Conservation (phyloP, 2,797 vertebrate genomes). For the Sebastes hubbsi region DNA sequence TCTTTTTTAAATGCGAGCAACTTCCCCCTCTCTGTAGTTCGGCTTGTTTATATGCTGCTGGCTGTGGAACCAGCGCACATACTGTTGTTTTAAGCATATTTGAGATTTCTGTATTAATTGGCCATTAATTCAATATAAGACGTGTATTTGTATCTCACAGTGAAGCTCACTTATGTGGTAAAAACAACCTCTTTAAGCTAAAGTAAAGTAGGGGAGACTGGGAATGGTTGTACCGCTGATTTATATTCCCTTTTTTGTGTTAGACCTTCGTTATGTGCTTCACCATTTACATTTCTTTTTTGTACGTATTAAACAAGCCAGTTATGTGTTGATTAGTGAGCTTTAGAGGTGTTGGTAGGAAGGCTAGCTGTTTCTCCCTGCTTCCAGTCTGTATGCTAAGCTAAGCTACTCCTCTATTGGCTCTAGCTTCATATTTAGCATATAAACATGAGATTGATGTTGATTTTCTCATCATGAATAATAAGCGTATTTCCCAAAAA, state of each 20-base stretch:
- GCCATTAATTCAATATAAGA: conserved; percentile 9
- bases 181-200: conserved; percentile 1
- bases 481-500: not conserved
- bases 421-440: not conserved
- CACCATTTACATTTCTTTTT: not conserved
- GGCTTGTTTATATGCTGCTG: conserved; percentile 26
- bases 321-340: too few relatives aligned
- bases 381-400: not conserved
- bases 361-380: too few relatives aligned
- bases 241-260: not conserved
- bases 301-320: too few relatives aligned
- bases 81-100: conserved; percentile 18
- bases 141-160: conserved; percentile 13
- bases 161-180: not conserved
- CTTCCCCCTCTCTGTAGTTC: not conserved
- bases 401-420: not conserved
- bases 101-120: conserved; percentile 40
- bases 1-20: not conserved
- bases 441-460: not conserved
- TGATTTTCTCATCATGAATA: not conserved
- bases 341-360: not conserved
- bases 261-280: not conserved
- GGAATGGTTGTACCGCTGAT: not conserved
- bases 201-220: not conserved
- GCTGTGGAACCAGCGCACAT: conserved; percentile 25